phyloP scores from a whole-genome alignment of 2,888 invertebrate genomes.

The Lasioglossum oenotherae region DNA sequence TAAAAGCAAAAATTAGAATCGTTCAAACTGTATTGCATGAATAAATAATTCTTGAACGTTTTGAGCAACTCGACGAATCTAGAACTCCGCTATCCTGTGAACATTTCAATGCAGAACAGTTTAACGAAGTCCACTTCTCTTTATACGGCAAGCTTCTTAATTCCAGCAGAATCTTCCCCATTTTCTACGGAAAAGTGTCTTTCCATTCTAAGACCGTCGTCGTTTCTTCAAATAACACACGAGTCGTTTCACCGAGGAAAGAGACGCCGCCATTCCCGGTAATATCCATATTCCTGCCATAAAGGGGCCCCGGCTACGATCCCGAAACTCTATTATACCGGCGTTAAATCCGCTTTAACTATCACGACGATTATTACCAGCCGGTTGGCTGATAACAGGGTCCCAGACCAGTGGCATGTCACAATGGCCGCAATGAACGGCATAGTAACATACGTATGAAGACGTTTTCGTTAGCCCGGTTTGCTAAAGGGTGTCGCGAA shows the following conservation, averaged over 20 bases:
- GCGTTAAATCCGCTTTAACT: constrained; percentile 50
- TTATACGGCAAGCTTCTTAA: not conserved
- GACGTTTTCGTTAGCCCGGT: constrained; percentile 31
- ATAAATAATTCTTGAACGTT: not conserved
- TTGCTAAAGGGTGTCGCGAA: not conserved
- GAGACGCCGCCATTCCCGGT: constrained; percentile 25
- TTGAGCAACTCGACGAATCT: not conserved
- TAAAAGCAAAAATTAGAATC: not conserved
- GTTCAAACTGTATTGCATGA: not conserved
- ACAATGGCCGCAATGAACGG: constrained; percentile 21
- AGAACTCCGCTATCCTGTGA: not conserved
- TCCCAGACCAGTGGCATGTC: constrained; percentile 16
- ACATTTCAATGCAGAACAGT: not conserved
- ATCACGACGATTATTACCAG: constrained; percentile 45
- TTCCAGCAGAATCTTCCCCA: not conserved
- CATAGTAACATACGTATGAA: constrained; percentile 21
- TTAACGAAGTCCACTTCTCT: not conserved
- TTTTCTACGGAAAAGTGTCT: not conserved
- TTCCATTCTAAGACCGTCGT: not conserved
- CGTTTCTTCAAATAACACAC: constrained; percentile 24
- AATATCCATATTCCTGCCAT: constrained; percentile 55
- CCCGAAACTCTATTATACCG: constrained; percentile 45
- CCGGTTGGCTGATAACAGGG: constrained; percentile 45
- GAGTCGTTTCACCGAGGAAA: constrained; percentile 45
- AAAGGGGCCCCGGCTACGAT: constrained; percentile 35